Percentiles rank a stretch among this genome's conserved stretches.
These are phyloP conservation scores for Fragum sueziense DNA, from an alignment of 2,888 invertebrate genomes.

Conservation along the genomic window DNA sequence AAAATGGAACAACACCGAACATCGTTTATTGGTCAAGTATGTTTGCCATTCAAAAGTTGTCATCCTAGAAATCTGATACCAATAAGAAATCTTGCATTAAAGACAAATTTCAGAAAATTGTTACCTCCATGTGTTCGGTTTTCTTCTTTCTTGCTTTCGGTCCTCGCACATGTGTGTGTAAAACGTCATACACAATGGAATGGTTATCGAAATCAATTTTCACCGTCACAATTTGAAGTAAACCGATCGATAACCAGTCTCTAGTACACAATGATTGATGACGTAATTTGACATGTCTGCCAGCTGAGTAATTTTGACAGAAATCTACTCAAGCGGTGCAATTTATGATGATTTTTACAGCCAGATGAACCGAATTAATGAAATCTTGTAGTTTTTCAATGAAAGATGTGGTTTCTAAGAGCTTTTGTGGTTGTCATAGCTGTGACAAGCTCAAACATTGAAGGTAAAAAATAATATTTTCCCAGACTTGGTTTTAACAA, in stretches of 20 bases:
- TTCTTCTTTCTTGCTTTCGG: conserved; percentile 58
- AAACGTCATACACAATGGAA: conserved; percentile 29
- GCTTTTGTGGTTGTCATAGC: neutral
- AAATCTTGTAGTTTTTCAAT: neutral
- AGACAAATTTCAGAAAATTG: neutral
- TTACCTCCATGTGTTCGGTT: conserved; percentile 73
- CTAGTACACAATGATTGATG: conserved; percentile 30
- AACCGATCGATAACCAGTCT: conserved; percentile 12
- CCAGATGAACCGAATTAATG: neutral
- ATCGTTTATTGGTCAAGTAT: too few species aligned
- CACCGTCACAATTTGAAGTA: neutral
- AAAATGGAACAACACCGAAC: too few species aligned
- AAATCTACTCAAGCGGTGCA: neutral
- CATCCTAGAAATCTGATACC: too few species aligned
- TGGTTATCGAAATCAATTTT: conserved; percentile 10
- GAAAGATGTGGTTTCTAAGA: neutral
- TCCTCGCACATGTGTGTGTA: conserved; percentile 55
- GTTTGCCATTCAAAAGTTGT: too few species aligned
- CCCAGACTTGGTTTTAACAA: too few species aligned
- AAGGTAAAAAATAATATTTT: neutral
- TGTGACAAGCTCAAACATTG: neutral
- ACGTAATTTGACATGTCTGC: conserved; percentile 36
- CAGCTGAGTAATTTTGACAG: neutral
- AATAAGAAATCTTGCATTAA: too few species aligned
- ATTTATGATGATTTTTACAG: neutral